These are phyloP conservation scores for Oscheius sp. DNA, from an alignment of 2,888 invertebrate genomes.

Conservation along the genomic window DNA sequence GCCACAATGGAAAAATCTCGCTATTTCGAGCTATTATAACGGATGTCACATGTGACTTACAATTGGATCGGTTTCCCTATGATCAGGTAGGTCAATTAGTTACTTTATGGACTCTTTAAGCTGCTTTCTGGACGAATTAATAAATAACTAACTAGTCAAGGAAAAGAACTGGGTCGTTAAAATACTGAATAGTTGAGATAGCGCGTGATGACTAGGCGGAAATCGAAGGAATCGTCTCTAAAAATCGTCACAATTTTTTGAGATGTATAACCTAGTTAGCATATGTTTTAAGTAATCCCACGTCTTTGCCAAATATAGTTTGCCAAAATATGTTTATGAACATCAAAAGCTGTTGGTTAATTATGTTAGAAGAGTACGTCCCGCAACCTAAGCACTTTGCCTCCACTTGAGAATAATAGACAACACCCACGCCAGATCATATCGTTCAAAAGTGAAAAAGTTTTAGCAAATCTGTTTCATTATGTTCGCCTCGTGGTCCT, in stretches of 20 bases:
- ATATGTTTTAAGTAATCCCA: too few species aligned
- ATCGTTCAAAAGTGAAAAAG: not conserved
- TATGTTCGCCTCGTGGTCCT: constrained; percentile 69
- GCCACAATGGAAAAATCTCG: constrained; percentile 63
- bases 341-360: not conserved
- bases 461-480: constrained; percentile 66
- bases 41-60: constrained; percentile 67
- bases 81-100: constrained; percentile 46
- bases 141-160: not conserved
- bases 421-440: constrained; percentile 19
- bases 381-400: constrained; percentile 4
- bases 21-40: constrained; percentile 67
- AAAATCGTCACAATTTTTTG: too few species aligned
- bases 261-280: too few species aligned
- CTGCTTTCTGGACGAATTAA: not conserved
- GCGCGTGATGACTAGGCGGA: not conserved
- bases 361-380: constrained; percentile 17
- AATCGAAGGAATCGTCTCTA: not conserved
- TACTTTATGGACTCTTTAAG: not conserved
- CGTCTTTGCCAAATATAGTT: not conserved
- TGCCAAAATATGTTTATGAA: not conserved
- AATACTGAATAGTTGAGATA: not conserved
- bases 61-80: constrained; percentile 64
- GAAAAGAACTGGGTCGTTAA: not conserved
- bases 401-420: constrained; percentile 21